Percentiles rank a stretch among this genome's conserved stretches.
phyloP scores from a whole-genome alignment of 1,140 invertebrate genomes.

The Berghia stephanieae region DNA sequence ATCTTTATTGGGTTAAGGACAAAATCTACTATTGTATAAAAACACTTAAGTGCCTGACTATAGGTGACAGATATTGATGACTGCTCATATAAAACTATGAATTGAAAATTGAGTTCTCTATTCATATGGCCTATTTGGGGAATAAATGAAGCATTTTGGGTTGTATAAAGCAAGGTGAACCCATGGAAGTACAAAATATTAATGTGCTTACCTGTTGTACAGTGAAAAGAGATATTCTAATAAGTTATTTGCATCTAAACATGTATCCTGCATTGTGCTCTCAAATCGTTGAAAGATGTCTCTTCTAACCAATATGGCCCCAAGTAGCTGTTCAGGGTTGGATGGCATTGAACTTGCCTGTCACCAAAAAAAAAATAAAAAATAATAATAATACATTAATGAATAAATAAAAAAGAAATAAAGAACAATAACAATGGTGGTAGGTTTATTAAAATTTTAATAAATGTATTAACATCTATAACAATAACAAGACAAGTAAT shows the following conservation, averaged over 20 bases:
- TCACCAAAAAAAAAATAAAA: background rate
- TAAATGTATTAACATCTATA: background rate
- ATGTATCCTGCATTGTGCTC: conserved; percentile 29
- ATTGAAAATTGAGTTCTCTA: too few relatives aligned
- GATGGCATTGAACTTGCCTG: conserved; percentile 28
- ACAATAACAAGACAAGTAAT: background rate
- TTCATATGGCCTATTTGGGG: too few relatives aligned
- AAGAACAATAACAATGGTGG: background rate
- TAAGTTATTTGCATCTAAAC: conserved; percentile 29
- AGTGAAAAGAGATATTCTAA: conserved; percentile 31
- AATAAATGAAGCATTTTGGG: too few relatives aligned
- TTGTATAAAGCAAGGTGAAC: too few relatives aligned
- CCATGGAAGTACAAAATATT: too few relatives aligned
- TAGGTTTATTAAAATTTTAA: background rate
- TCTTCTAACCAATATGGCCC: conserved; percentile 24
- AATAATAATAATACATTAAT: background rate
- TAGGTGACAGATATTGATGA: too few relatives aligned
- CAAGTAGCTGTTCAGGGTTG: conserved; percentile 29
- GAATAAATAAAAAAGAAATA: background rate
- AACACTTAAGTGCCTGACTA: too few relatives aligned
- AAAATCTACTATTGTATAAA: too few relatives aligned
- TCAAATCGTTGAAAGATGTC: conserved; percentile 33
- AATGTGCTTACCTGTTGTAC: conserved; percentile 23
- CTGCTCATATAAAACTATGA: too few relatives aligned
- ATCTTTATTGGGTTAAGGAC: too few relatives aligned